Conservation (phyloP, 2,113 vertebrate genomes). For the Bettongia penicillata region DNA sequence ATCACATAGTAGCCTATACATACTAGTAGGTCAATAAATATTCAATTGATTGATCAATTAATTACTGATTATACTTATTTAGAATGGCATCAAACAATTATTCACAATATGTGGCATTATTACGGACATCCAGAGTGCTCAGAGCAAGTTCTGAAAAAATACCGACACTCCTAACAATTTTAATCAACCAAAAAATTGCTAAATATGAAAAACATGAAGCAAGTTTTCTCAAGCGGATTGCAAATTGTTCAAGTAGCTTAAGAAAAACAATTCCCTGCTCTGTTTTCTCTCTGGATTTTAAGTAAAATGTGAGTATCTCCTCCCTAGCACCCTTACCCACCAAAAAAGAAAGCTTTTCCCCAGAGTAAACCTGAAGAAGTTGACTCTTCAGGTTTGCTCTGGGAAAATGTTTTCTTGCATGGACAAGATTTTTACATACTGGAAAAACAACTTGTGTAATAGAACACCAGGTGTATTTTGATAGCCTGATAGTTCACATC, state of each 20-base stretch:
- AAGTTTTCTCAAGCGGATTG: background rate
- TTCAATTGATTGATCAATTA: background rate
- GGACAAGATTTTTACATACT: background rate
- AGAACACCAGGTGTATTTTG: background rate
- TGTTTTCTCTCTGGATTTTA: background rate
- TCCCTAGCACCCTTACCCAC: background rate
- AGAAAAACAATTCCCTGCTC: background rate
- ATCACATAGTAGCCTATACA: background rate
- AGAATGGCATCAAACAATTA: background rate
- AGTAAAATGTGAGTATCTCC: background rate
- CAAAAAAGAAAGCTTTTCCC: background rate
- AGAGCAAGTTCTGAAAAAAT: constrained; percentile 13
- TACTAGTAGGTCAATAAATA: background rate
- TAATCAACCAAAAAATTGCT: background rate
- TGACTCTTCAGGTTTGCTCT: background rate
- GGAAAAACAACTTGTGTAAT: background rate
- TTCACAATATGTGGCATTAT: background rate
- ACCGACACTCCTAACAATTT: background rate
- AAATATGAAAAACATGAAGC: background rate
- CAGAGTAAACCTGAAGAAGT: background rate
- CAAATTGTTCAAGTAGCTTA: background rate
- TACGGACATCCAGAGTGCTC: background rate
- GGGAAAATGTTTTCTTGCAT: background rate
- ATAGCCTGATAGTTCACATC: background rate
- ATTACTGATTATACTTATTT: background rate